Evolutionary conservation across 1,140 invertebrate species (phyloP), one percentile per base, ranked within the genome.

Genomic region (Dreissena polymorpha): DNA sequence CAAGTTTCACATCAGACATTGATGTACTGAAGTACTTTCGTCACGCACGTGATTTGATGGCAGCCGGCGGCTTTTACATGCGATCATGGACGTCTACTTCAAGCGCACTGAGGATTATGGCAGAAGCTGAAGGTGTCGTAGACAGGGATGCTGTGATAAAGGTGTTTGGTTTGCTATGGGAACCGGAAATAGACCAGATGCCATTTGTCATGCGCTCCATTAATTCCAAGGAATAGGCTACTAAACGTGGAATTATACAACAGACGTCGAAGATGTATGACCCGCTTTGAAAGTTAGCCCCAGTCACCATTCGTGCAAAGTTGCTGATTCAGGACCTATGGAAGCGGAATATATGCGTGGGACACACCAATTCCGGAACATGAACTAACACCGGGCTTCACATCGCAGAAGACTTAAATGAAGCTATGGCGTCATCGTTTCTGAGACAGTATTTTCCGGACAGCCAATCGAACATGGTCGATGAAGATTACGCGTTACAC

Each of bases 371-470:
- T 51, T 21, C 70, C 39, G 21, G 39, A 72, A 8, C 10, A 5
- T 13, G 12, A 25, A 72, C 39, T 16, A 75, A 75, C 6, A 75
- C 18, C 50, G 60, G 72, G 72, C 14, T 13, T 27, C 16, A 6
- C 5, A n/a, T 75, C 39, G 72, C 57, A 10, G 49, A 25, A 27
- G 72, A 75, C 25, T 75, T 75, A 57, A 75, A 75, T 57, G 25
- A n/a, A 25, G 25, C 29, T 16, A 63, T 75, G 72, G 21, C 57
- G 16, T 5, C 12, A 18, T n/a, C 16, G 21, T 60, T 18, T 12
- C 21, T 10, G 21, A 60, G 57, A 60, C 57, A 18, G 16, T 60
- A 60, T 23, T 60, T 60, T 23, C 16, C 57, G 10, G 21, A 60
- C 57, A 60, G 16, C 21, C 39, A 2, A 39, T 39, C 39, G 39